Evolutionary conservation across 2,797 vertebrate genomes (phyloP), one percentile per base, ranked within the genome.

Genomic region (Ctenochaetus hawaiiensis): DNA sequence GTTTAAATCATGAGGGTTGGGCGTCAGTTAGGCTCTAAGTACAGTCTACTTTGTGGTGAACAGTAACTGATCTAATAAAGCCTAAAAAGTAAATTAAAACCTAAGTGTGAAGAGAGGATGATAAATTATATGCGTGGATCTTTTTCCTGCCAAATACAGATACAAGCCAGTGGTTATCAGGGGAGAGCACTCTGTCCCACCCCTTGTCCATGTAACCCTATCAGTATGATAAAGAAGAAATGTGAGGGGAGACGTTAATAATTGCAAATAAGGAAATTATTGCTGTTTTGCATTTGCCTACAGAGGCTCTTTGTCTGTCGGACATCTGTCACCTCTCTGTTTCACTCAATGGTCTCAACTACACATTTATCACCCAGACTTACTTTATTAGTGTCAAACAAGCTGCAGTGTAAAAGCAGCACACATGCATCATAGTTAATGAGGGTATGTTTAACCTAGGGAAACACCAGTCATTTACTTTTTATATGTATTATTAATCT

Each of bases 301-400:
- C 49, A 1, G 12, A 69, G 51, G 20, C 56, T 30, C 20, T 64
- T 8, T 57, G 62, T 54, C 41, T 26, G 20, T 64, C 66, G 44
- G 57, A 34, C 34, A 8, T 41, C 37, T 41, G 7, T 34, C 66
- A 44, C 26, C 43, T 20, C 48, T 67, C 30, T 10, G 48, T 45
- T 47, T 49, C 58, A 68, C 30, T 22, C 51, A 17, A n/a, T 1
- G 13, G 57, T 44, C 48, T 37, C 18, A 20, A 62, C n/a, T 18
- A 9, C 60, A 65, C 63, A 62, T 30, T 69, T 52, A 75, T 60
- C 72, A 52, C 30, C 41, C 65, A 13, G 60, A 57, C 69, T 60
- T 66, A n/a, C 56, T 81, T 53, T 52, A 67, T 77, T 77, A 76
- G 61, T 65, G 66, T 70, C 78, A 80, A 57, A 69, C 47, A 58